phyloP scores from a whole-genome alignment of 2,888 invertebrate species.

The Epirrita christyi region DNA sequence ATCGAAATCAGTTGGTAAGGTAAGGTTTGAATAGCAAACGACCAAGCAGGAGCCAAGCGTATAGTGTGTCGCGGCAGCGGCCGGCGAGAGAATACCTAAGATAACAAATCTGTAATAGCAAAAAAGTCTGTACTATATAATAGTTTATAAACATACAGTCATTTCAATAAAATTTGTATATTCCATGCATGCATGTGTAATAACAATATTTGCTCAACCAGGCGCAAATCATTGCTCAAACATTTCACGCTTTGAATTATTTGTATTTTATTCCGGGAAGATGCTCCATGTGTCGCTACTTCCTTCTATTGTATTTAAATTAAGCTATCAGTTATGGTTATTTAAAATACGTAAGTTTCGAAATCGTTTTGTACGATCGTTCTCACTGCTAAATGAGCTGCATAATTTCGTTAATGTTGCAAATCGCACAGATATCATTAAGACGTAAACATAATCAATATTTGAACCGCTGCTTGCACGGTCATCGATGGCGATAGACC shows the following conservation, averaged over 20 bases:
- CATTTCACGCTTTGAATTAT: slow-evolving; percentile 24
- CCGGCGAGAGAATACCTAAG: neutral
- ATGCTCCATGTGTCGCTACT: slow-evolving; percentile 27
- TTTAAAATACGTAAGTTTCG: slow-evolving; percentile 7
- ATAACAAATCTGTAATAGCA: slow-evolving; percentile 5
- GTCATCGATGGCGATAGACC: no score
- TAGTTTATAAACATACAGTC: neutral
- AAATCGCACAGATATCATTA: slow-evolving; percentile 27
- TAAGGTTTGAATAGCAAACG: no score
- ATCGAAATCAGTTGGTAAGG: no score
- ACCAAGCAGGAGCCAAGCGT: no score
- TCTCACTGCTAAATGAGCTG: slow-evolving; percentile 26
- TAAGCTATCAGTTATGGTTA: slow-evolving; percentile 28
- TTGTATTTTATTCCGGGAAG: slow-evolving; percentile 31
- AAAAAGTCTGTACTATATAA: neutral
- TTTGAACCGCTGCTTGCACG: slow-evolving; percentile 43
- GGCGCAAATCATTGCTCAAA: slow-evolving; percentile 22
- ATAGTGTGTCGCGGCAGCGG: no score
- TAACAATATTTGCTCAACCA: slow-evolving; percentile 16
- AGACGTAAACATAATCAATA: slow-evolving; percentile 51
- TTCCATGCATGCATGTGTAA: neutral
- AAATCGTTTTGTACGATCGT: slow-evolving; percentile 27
- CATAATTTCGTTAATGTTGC: slow-evolving; percentile 29
- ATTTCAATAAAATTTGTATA: no score
- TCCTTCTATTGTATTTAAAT: slow-evolving; percentile 38